phyloP scores from a whole-genome alignment of 2,888 invertebrate species.

The Tromatobia lineatoria region DNA sequence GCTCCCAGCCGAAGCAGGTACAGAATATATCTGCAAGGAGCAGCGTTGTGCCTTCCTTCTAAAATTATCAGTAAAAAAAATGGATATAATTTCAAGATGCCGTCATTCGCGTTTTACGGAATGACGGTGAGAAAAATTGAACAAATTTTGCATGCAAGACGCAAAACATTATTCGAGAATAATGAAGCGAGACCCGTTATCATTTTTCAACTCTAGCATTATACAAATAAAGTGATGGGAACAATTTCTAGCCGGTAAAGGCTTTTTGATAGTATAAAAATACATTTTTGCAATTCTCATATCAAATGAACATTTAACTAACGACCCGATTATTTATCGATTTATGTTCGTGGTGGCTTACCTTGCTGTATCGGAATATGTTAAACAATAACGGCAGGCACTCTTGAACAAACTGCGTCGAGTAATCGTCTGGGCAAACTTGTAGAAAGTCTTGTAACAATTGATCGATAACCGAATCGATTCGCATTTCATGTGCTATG shows the following conservation, averaged over 20 bases:
- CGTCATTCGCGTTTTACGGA: too few species aligned
- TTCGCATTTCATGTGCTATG: slow-evolving; percentile 93
- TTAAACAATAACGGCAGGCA: slow-evolving; percentile 95
- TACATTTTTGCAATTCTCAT: background rate
- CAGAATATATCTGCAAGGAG: slow-evolving; percentile 95
- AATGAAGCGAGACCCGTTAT: too few species aligned
- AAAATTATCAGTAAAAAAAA: slow-evolving; percentile 71
- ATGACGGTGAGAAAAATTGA: too few species aligned
- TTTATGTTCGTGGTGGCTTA: slow-evolving; percentile 79
- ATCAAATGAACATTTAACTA: background rate
- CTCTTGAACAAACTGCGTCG: slow-evolving; percentile 95
- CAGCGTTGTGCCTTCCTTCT: slow-evolving; percentile 96
- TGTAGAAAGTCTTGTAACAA: slow-evolving; percentile 95
- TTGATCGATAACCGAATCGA: slow-evolving; percentile 95
- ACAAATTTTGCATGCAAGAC: too few species aligned
- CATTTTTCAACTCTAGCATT: too few species aligned
- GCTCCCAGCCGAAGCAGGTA: slow-evolving; percentile 95
- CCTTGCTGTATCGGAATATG: slow-evolving; percentile 96
- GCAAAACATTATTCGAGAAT: too few species aligned
- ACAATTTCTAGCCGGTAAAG: too few species aligned
- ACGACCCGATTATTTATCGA: background rate
- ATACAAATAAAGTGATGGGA: too few species aligned
- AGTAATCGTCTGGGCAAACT: slow-evolving; percentile 96
- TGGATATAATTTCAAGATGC: background rate
- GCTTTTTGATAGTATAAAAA: too few species aligned